These are phyloP conservation scores for Verasper variegatus DNA, from an alignment of 2,113 vertebrate genomes.

Conservation along the genomic window DNA sequence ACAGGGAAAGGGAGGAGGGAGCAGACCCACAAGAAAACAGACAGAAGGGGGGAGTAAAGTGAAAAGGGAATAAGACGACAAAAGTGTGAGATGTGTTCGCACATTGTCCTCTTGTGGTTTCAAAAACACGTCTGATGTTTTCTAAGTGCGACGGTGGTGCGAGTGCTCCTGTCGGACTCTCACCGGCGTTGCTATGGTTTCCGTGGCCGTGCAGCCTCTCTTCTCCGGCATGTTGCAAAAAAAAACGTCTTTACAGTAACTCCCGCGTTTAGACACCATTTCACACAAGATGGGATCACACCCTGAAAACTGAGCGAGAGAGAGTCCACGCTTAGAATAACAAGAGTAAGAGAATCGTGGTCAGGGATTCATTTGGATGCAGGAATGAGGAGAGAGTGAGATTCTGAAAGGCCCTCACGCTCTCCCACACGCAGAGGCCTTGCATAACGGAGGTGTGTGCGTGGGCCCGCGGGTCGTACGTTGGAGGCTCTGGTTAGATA, in stretches of 20 bases:
- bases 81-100: constrained; percentile 26
- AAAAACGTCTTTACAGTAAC: constrained; percentile 17
- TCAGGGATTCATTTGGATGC: constrained; percentile 9
- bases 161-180: constrained; percentile 20
- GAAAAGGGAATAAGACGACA: constrained; percentile 1
- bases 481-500: constrained; percentile 52
- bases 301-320: background rate
- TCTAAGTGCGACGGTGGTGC: constrained; percentile 25
- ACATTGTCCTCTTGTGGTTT: constrained; percentile 26
- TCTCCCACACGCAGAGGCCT: constrained; percentile 3
- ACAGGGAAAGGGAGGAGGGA: too few species aligned
- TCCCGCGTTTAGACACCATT: constrained; percentile 40
- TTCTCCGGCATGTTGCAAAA: constrained; percentile 39
- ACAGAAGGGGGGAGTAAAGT: background rate
- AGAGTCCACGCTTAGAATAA: background rate
- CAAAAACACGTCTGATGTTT: constrained; percentile 53
- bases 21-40: too few species aligned
- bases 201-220: constrained; percentile 36
- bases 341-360: background rate
- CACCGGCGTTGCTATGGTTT: constrained; percentile 70
- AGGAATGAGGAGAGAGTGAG: background rate
- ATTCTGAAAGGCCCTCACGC: constrained; percentile 3
- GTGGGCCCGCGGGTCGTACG: constrained; percentile 26
- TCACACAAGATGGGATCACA: constrained; percentile 34
- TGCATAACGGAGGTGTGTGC: constrained; percentile 47